These are phyloP conservation scores for Silurus asotus DNA, from an alignment of 2,113 vertebrate species.

Conservation along the genomic window DNA sequence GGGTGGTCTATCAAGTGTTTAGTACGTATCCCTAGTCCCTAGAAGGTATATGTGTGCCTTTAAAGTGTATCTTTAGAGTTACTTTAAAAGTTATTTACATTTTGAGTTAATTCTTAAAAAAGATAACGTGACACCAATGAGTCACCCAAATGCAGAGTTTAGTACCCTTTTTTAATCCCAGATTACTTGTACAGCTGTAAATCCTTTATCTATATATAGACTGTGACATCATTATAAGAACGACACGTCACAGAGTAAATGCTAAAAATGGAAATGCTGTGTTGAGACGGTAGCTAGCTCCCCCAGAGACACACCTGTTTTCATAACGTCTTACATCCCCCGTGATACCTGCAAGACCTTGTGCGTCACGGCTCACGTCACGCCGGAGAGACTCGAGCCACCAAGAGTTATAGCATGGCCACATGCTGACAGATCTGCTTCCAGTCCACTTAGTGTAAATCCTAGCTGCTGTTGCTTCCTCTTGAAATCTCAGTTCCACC, in stretches of 20 bases:
- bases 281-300: background rate
- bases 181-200: background rate
- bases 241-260: background rate
- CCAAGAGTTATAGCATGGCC: background rate
- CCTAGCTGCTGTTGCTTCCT: background rate
- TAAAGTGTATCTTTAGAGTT: background rate
- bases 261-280: background rate
- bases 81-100: background rate
- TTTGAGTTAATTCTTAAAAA: background rate
- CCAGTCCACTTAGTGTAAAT: background rate
- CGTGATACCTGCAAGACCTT: constrained; percentile 6
- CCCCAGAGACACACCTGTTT: constrained; percentile 18
- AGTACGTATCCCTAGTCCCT: background rate
- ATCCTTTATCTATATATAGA: background rate
- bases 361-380: constrained; percentile 51
- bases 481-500: background rate
- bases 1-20: background rate
- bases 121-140: background rate
- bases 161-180: background rate
- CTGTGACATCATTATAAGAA: background rate
- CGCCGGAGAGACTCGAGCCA: background rate
- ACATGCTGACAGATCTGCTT: constrained; percentile 6
- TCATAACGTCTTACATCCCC: constrained; percentile 1
- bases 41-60: background rate
- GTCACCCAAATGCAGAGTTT: background rate